phyloP scores from a whole-genome alignment of 2,888 invertebrate genomes.

The Octonoba sinensis region DNA sequence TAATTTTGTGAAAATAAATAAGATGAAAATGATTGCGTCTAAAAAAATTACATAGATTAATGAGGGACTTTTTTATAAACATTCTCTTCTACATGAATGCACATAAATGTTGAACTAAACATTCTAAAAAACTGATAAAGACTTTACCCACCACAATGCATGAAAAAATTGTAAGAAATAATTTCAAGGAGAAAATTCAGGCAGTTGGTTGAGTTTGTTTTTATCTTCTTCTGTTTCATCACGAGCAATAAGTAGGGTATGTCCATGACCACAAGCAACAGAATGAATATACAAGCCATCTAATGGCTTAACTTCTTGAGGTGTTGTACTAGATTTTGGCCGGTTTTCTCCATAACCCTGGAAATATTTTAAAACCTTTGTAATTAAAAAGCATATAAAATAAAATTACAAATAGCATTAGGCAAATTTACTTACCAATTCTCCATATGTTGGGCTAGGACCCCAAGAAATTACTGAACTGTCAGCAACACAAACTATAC shows the following conservation, averaged over 20 bases:
- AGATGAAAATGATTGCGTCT: constrained; percentile 20
- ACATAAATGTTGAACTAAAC: no score
- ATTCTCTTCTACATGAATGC: no score
- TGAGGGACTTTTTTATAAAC: neutral
- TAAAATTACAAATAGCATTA: constrained; percentile 1
- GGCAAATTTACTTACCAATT: constrained; percentile 77
- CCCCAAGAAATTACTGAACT: constrained; percentile 93
- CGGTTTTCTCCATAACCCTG: constrained; percentile 90
- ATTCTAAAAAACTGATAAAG: neutral
- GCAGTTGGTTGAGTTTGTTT: constrained; percentile 76
- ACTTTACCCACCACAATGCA: constrained; percentile 28
- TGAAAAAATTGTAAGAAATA: constrained; percentile 9
- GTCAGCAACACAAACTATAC: constrained; percentile 86
- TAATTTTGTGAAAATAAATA: constrained; percentile 35
- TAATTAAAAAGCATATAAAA: constrained; percentile 6
- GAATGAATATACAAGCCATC: constrained; percentile 83
- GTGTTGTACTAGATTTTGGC: constrained; percentile 84
- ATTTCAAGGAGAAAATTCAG: constrained; percentile 70
- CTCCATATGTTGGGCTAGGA: constrained; percentile 92
- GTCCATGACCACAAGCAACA: constrained; percentile 87
- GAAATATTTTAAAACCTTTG: constrained; percentile 42
- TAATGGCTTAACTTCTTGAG: constrained; percentile 82
- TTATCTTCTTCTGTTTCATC: constrained; percentile 79
- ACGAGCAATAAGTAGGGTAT: constrained; percentile 81
- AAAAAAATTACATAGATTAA: neutral